phyloP scores from a whole-genome alignment of 1,140 invertebrate species.

The Whitmania pigra region DNA sequence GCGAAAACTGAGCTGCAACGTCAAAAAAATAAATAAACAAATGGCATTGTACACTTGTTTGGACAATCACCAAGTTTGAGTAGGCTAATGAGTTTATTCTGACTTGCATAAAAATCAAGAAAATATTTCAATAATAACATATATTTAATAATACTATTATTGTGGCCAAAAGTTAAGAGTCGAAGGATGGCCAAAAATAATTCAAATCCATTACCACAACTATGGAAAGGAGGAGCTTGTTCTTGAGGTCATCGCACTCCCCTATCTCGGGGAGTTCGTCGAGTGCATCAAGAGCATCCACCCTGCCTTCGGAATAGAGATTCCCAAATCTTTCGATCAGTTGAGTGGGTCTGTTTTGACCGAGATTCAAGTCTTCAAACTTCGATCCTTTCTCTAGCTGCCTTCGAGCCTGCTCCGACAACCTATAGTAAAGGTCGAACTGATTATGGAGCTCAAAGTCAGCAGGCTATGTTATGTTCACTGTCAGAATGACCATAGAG shows the following conservation, averaged over 20 bases:
- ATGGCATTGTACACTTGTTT: too few relatives aligned
- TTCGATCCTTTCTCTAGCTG: slow-evolving; percentile 32
- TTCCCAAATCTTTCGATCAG: slow-evolving; percentile 66
- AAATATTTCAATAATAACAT: too few relatives aligned
- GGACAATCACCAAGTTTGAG: too few relatives aligned
- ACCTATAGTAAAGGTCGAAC: slow-evolving; percentile 28
- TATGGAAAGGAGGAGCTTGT: slow-evolving; percentile 83
- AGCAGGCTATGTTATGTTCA: too few relatives aligned
- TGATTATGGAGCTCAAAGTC: too few relatives aligned
- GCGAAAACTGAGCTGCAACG: slow-evolving; percentile 49
- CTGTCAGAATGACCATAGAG: too few relatives aligned
- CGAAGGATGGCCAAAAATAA: slow-evolving; percentile 10
- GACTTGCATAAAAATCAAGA: too few relatives aligned
- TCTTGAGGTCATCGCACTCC: slow-evolving; percentile 71
- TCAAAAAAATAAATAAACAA: too few relatives aligned
- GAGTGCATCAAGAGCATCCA: slow-evolving; percentile 69
- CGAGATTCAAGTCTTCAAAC: slow-evolving; percentile 40
- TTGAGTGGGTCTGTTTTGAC: slow-evolving; percentile 39
- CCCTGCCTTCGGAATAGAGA: slow-evolving; percentile 59
- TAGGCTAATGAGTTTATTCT: too few relatives aligned
- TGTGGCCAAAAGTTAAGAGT: neutral
- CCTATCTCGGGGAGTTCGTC: slow-evolving; percentile 61
- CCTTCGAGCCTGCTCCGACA: slow-evolving; percentile 39
- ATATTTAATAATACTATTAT: too few relatives aligned
- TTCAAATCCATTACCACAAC: slow-evolving; percentile 63